Base-by-base conservation (phyloP, 2,888 invertebrate genomes). In the Oscheius myriophilus region DNA sequence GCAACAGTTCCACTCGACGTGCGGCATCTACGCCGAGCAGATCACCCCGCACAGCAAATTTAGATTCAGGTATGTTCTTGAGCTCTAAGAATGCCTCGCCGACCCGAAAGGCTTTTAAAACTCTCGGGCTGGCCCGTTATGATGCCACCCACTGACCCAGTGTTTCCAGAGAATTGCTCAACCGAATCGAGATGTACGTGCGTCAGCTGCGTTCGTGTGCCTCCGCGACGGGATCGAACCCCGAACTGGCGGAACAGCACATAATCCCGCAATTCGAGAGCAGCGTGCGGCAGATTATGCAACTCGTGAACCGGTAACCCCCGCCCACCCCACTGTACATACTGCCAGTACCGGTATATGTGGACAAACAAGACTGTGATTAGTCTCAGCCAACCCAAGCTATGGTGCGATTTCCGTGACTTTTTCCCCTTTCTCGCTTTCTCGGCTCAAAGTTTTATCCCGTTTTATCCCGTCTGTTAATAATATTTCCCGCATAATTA, bases 21-120 rank as follows among this genome's bases (percentile, higher is more conserved):
- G 94, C 88, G 91, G 92, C 82, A 91, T 92, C 79, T 93, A 93
- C 84, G 92, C 93, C 18, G 95, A 95, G 81, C 90, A 90, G 76
- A 91, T 93, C 84, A 92, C 93, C 14, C 93, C 93, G 21, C 93
- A 94, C 86, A 91, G 92, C 59, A 92, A 94, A 85, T 94, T 95
- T 88, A 92, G 94, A 82, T 92, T 93, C 86, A 91, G 93, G 86
- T 84, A 43, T 66, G 78, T 52, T 2, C 51, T 64, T 45, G 63
- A 33, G 41, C n/a, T 51, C 42, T 26, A 23, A 1, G 21, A 11
- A 16, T 9, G 14, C 49, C 21, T 51, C 21, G 12, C 18, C 18
- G n/a, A n/a, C n/a, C n/a, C n/a, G n/a, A n/a, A n/a, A n/a, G n/a
- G n/a, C n/a, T n/a, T n/a, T n/a, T n/a, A n/a, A n/a, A n/a, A n/a